phyloP scores from a whole-genome alignment of 2,113 vertebrate species.

The Camelus bactrianus region DNA sequence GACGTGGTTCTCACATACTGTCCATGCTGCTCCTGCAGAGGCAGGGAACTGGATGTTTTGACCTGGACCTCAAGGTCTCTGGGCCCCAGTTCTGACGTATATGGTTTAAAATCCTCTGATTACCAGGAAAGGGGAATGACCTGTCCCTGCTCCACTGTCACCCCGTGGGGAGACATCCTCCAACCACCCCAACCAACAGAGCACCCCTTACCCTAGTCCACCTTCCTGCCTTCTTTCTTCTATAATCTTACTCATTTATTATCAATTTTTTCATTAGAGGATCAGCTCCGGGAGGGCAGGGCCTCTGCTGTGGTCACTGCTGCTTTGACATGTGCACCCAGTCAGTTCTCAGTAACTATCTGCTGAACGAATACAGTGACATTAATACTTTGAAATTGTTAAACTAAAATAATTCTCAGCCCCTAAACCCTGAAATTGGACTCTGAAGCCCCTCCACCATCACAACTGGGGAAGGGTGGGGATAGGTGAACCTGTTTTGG shows the following conservation, averaged over 20 bases:
- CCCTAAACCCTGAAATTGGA: neutral
- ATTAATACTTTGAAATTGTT: neutral
- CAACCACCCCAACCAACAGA: neutral
- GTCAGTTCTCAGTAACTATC: neutral
- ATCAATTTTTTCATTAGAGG: neutral
- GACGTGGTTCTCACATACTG: neutral
- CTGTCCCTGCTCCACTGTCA: neutral
- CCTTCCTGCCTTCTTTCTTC: neutral
- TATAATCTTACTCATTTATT: neutral
- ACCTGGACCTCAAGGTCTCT: neutral
- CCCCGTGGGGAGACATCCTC: neutral
- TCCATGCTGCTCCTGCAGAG: neutral
- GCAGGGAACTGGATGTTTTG: neutral
- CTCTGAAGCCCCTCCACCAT: neutral
- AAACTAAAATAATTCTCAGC: too few species aligned
- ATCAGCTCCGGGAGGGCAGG: neutral
- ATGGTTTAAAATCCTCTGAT: neutral
- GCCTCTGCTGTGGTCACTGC: neutral
- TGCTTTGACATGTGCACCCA: neutral
- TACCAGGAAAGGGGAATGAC: neutral
- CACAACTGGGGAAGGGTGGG: neutral
- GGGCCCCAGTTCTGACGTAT: neutral
- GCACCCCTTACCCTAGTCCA: too few species aligned
- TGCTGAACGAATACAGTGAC: neutral
- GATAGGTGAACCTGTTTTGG: neutral